Base-by-base conservation (phyloP, 2,113 vertebrate species). In the Petrocephalus microphthalmus region DNA sequence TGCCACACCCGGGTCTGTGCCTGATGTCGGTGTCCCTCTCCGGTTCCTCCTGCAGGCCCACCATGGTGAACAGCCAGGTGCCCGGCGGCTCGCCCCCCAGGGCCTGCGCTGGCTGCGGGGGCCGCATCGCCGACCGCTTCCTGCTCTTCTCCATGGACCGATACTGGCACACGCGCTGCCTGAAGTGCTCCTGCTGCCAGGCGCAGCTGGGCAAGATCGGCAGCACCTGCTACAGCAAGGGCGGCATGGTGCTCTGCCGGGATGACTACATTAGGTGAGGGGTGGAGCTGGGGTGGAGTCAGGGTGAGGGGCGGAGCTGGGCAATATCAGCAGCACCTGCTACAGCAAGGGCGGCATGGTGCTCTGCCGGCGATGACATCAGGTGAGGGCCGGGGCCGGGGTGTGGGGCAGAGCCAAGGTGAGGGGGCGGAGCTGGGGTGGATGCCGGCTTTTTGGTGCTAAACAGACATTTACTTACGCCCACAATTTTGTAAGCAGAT, bases 131-230 rank as follows among this genome's bases (percentile, higher is more conserved):
- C 0, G 96, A 96, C 89, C 95, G 96, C 85, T 96, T 96, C 93
- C 93, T 96, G 89, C 95, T 96, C 78, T 96, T 96, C 92, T 96
- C 96, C 84, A 96, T 96, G 95, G 96, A 96, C 49, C 94, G 94
- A 1, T 96, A 96, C 91, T 96, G 96, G 96, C 96, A 96, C 93
- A 96, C 95, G 0, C 95, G 93, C 49, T 96, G 96, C 90, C 95
- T 96, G 60, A 96, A 95, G 89, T 96, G 96, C 90, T 96, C 95
- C 4, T 96, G 96, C 93, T 96, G 96, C 93, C 95, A 96, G 74
- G 95, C 95, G 57, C 95, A 96, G 93, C 93, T 96, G 92, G 95
- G 95, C 11, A 94, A 96, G 90, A 95, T 95, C 89, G 95, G 96
- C 93, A 95, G 94, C 91, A 95, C 95, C 92, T 96, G 96, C 93